Evolutionary conservation across 2,113 vertebrate species (phyloP).

Genomic region (Circaetus cinerascens): DNA sequence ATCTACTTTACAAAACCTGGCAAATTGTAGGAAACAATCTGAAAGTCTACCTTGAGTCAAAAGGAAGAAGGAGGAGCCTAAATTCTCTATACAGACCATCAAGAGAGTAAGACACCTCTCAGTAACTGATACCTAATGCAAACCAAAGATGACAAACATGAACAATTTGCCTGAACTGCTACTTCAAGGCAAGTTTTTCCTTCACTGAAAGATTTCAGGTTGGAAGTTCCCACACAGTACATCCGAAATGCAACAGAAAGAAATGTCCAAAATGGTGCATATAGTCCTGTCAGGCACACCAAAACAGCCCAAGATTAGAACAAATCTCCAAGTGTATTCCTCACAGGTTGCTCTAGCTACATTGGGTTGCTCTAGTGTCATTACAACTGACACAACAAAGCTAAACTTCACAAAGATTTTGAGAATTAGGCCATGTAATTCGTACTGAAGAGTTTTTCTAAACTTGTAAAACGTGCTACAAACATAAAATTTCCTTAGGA

Average conservation of each 20-base stretch:
- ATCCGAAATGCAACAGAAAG: neutral
- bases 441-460: neutral
- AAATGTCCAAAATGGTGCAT: neutral
- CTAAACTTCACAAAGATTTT: neutral
- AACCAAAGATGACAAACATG: neutral
- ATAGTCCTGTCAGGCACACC: neutral
- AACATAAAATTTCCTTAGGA: neutral
- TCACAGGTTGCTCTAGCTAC: neutral
- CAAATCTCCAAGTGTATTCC: neutral
- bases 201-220: neutral
- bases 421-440: neutral
- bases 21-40: neutral
- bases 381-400: neutral
- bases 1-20: neutral
- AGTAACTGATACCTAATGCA: neutral
- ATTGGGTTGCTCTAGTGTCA: neutral
- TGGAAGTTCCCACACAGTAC: neutral
- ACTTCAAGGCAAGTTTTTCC: neutral
- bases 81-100: neutral
- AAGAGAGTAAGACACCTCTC: neutral
- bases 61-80: neutral
- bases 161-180: neutral
- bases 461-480: neutral
- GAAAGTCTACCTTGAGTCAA: neutral
- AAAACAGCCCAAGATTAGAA: neutral